These are phyloP conservation scores for Pteronotus mesoamericanus DNA, from an alignment of 2,797 vertebrate genomes.

Conservation along the genomic window DNA sequence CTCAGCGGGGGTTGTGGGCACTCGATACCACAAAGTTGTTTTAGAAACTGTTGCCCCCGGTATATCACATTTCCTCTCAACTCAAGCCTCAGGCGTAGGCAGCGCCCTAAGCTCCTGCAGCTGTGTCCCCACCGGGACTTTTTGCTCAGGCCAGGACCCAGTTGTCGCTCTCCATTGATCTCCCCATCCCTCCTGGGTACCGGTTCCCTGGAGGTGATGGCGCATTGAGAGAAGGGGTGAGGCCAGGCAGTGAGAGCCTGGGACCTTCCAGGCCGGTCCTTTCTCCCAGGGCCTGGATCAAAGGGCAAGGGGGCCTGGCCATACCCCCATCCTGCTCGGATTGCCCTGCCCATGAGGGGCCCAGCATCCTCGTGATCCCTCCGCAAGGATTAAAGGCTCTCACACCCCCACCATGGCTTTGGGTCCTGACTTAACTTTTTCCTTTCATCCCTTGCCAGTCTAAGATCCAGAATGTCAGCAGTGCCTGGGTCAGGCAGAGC, in stretches of 20 bases:
- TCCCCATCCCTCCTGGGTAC: not conserved
- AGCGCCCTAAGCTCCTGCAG: not conserved
- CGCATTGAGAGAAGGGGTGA: not conserved
- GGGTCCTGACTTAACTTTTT: not conserved
- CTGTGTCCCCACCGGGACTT: not conserved
- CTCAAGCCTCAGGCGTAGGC: not conserved
- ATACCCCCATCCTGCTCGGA: not conserved
- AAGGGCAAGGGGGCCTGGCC: not conserved
- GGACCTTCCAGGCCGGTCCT: not conserved
- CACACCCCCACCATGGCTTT: not conserved
- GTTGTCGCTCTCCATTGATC: not conserved
- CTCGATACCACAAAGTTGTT: not conserved
- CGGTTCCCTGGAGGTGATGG: not conserved
- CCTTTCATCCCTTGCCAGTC: slow-evolving; percentile 46
- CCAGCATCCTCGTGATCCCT: not conserved
- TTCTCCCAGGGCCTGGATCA: not conserved
- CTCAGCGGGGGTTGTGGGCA: not conserved
- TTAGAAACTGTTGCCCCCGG: not conserved
- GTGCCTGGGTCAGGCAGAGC: not conserved
- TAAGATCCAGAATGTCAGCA: not conserved
- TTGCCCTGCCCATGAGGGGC: not conserved
- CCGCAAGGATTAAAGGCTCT: not conserved
- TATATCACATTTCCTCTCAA: not conserved
- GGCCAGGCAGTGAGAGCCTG: not conserved
- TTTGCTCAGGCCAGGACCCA: not conserved